A percentile compares a stretch with the other conserved stretches of the same genome.
phyloP scores from a whole-genome alignment of 1,140 invertebrate genomes.

The Leptinotarsa lineolata region DNA sequence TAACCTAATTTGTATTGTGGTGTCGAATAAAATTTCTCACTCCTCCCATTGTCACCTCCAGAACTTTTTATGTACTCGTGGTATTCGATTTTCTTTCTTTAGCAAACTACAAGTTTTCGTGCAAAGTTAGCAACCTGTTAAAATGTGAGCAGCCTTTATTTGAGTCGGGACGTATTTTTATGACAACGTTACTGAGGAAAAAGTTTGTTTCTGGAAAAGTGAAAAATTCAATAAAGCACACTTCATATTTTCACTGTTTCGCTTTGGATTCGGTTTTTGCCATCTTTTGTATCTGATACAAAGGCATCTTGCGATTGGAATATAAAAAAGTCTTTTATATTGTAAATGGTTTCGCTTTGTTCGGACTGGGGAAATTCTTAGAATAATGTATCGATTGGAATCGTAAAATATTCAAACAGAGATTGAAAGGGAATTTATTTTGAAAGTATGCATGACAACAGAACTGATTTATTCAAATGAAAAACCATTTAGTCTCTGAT shows the following conservation, averaged over 20 bases:
- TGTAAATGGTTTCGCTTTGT: background rate
- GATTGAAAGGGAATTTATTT: no score
- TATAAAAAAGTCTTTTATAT: background rate
- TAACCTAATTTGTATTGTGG: background rate
- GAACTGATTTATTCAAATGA: no score
- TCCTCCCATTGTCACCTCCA: background rate
- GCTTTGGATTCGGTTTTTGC: background rate
- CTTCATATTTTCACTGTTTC: background rate
- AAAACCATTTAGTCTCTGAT: no score
- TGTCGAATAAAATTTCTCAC: background rate
- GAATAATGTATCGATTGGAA: no score
- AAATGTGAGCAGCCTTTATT: conserved; percentile 3
- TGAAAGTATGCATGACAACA: no score
- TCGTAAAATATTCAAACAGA: no score
- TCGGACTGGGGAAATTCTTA: no score
- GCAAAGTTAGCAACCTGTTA: background rate
- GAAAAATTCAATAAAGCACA: conserved; percentile 1
- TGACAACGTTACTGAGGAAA: background rate
- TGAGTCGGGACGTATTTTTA: background rate
- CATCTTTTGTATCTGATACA: background rate
- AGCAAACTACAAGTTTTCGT: background rate
- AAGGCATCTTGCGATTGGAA: conserved; percentile 5
- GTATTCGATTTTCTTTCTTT: conserved; percentile 1
- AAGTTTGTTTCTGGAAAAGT: background rate
- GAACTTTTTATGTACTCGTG: background rate